Evolutionary conservation across 2,888 invertebrate species (phyloP), one percentile per base, ranked within the genome.

Genomic region (Antheraea yamamai): DNA sequence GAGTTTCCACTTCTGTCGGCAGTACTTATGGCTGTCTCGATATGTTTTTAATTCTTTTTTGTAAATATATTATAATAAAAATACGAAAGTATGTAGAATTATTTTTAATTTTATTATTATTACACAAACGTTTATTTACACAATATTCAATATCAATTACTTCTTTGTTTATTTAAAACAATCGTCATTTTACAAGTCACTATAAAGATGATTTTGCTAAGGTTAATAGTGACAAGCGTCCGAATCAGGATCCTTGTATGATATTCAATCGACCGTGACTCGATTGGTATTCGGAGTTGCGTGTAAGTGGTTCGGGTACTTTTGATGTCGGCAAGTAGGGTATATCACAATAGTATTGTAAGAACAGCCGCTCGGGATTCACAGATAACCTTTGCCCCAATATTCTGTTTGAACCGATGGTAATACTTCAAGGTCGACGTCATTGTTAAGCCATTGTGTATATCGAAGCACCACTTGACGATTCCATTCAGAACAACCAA

Each of bases 311-410:
- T 82, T 88, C 82, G 84, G 89, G 87, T 85, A 85, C 86, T 89
- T 89, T 87, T 86, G 85, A 87, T 87, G 85, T 84, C 83, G 83
- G 81, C 81, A 84, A 86, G 85, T 85, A 82, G 82, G 82, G 78
- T 79, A 77, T 83, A 84, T 81, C 83, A 90, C 88, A 89, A 89
- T 88, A 81, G 84, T 76, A 75, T 75, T 78, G 81, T 79, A 76
- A 75, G 79, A 75, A 77, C 80, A 75, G 79, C 80, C 81, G 80
- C 79, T 79, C 82, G 78, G 76, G 79, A 80, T 83, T 80, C 84
- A 77, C 77, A 85, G 85, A 89, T 92, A 93, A 94, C 92, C 93
- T 93, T 91, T 92, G 87, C 78, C 87, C 88, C 89, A 89, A 91
- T 92, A 90, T 91, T 92, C 89, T 90, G 90, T 92, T 91, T 90